Evolutionary conservation across 23 tunicate species (phyloP).

Genomic region (Ciona savignyi): DNA sequence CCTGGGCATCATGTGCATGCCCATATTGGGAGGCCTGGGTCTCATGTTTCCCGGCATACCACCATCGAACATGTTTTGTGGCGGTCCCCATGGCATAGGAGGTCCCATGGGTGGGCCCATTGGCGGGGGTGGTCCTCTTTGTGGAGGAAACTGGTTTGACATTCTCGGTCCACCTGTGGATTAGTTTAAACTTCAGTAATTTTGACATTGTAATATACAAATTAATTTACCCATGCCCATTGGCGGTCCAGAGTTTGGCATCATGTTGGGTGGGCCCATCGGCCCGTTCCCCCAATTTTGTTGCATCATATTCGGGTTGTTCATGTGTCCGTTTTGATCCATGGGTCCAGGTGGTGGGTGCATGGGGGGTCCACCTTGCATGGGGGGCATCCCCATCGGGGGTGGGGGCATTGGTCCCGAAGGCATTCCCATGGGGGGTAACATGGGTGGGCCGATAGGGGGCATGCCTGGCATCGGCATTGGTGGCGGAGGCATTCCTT

Average conservation of each 20-base stretch:
- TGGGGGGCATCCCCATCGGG: conserved; percentile 72
- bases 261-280: conserved; percentile 48
- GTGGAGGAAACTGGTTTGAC: conserved; percentile 10
- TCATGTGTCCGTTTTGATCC: conserved; percentile 22
- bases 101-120: conserved; percentile 54
- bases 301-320: no score
- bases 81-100: conserved; percentile 75
- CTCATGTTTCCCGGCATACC: no score
- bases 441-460: conserved; percentile 89
- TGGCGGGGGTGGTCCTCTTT: conserved; percentile 43
- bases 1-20: no score
- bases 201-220: background rate
- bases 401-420: conserved; percentile 64
- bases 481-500: conserved; percentile 80
- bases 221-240: conserved; percentile 53
- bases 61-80: background rate
- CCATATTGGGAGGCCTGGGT: no score
- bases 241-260: conserved; percentile 47
- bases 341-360: background rate
- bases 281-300: conserved; percentile 21
- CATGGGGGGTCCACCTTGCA: conserved; percentile 66
- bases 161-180: conserved; percentile 31
- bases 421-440: conserved; percentile 89
- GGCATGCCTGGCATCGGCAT: conserved; percentile 78
- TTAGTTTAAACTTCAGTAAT: background rate